These are phyloP conservation scores for Sinosuthora webbiana DNA, from an alignment of 2,113 vertebrate genomes.

Conservation along the genomic window DNA sequence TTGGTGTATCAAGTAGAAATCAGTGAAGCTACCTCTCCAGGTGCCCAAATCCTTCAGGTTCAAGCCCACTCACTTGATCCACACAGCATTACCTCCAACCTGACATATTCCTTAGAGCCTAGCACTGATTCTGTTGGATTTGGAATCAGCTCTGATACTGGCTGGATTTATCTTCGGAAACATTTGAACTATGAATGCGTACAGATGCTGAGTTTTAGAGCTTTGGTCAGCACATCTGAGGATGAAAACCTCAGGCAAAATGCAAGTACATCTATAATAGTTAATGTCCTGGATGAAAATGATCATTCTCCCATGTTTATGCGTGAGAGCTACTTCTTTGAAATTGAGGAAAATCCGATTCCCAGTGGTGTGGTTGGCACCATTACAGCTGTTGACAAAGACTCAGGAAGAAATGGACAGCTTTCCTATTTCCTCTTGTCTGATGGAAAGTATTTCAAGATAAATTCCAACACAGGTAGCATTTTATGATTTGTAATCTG, in stretches of 20 bases:
- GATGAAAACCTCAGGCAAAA: conserved; percentile 41
- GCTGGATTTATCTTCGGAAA: conserved; percentile 82
- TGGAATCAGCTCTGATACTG: conserved; percentile 75
- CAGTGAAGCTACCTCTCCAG: conserved; percentile 76
- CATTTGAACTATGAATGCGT: conserved; percentile 82
- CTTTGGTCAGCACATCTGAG: conserved; percentile 63
- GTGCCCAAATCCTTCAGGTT: conserved; percentile 78
- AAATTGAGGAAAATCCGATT: conserved; percentile 78
- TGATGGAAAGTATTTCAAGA: conserved; percentile 88
- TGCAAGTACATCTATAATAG: conserved; percentile 75
- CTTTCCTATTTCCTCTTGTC: conserved; percentile 90
- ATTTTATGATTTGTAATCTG: conserved; percentile 18
- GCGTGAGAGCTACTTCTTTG: conserved; percentile 79
- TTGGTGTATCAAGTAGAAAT: conserved; percentile 87
- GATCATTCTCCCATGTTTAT: conserved; percentile 85
- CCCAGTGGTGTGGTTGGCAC: conserved; percentile 83
- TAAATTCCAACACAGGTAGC: conserved; percentile 91
- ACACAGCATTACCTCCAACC: not conserved
- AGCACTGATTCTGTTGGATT: conserved; percentile 71
- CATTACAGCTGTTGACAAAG: conserved; percentile 81
- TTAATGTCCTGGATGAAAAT: conserved; percentile 88
- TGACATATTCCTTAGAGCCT: conserved; percentile 75
- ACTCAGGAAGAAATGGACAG: conserved; percentile 84
- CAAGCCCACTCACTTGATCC: conserved; percentile 64
- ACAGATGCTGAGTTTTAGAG: conserved; percentile 74